Conservation (phyloP, 2,113 vertebrate genomes). For the Poeciliopsis occidentalis region DNA sequence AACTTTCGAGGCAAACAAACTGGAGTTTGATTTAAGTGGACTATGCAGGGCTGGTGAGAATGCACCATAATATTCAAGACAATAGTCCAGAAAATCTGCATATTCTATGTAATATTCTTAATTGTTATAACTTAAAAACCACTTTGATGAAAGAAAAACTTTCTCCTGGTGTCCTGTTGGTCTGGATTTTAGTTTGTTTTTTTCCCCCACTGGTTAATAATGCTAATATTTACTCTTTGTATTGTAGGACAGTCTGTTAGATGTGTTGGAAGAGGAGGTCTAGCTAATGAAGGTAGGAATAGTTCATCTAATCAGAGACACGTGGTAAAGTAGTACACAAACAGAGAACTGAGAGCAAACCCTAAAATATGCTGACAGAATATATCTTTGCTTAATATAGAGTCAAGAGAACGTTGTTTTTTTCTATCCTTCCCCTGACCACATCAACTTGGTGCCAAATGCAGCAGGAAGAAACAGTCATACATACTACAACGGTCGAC, state of each 20-base stretch:
- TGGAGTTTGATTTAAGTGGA: no score
- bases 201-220: not conserved
- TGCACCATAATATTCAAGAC: no score
- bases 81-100: no score
- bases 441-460: conserved; percentile 9
- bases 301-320: conserved; percentile 53
- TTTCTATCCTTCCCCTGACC: no score
- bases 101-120: no score
- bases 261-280: conserved; percentile 1
- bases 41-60: no score
- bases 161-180: no score
- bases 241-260: conserved; percentile 6
- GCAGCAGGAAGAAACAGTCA: conserved; percentile 51
- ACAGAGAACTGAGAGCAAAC: conserved; percentile 20
- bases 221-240: conserved; percentile 5
- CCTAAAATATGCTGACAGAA: conserved; percentile 52
- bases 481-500: conserved; percentile 70
- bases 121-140: not conserved
- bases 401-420: conserved; percentile 38
- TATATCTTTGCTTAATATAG: conserved; percentile 47
- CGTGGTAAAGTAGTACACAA: conserved; percentile 44
- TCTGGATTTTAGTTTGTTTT: not conserved
- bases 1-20: no score
- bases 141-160: not conserved
- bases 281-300: conserved; percentile 21